Conservation (phyloP, 2,888 invertebrate species). For the Tipula vernalis region DNA sequence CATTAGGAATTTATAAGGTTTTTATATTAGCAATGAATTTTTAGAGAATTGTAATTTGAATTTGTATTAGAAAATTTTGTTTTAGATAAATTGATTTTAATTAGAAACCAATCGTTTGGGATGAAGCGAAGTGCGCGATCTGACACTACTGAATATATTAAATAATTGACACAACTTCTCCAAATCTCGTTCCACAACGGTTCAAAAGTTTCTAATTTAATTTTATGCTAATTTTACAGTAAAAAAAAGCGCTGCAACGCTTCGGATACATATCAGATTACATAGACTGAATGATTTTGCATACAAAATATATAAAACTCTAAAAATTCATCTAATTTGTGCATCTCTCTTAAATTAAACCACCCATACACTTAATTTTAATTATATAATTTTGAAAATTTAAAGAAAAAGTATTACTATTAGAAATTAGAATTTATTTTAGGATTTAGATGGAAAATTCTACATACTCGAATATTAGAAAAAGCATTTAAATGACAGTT, state of each 20-base stretch:
- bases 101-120: background rate
- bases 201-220: background rate
- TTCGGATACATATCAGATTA: background rate
- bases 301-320: background rate
- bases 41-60: conserved; percentile 6
- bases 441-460: background rate
- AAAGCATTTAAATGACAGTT: background rate
- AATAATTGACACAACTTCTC: background rate
- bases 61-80: background rate
- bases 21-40: background rate
- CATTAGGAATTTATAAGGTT: background rate
- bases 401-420: background rate
- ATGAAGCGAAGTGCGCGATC: background rate
- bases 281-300: background rate
- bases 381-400: background rate
- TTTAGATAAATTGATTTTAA: background rate
- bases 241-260: background rate
- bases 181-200: background rate
- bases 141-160: background rate
- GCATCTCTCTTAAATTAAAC: background rate
- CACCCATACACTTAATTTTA: background rate
- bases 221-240: background rate
- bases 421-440: background rate
- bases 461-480: background rate
- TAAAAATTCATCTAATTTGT: background rate